A percentile compares a stretch with the other conserved stretches of the same genome.
Conservation (phyloP, 2,113 vertebrate genomes). For the Ochotona princeps region DNA sequence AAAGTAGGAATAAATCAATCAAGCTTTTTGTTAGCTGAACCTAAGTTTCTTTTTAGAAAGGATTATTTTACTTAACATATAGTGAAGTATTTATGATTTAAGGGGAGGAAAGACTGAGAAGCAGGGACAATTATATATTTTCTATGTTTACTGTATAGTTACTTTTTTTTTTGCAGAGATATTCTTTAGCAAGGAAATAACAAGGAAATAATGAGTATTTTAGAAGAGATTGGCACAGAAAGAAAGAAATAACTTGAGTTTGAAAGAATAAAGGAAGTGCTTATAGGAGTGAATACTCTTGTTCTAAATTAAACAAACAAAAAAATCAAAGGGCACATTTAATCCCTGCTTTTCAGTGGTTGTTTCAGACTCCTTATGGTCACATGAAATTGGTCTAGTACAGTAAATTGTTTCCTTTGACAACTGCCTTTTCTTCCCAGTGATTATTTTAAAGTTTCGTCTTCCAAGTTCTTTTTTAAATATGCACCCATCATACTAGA, state of each 20-base stretch:
- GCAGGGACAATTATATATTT: neutral
- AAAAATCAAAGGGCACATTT: slow-evolving; percentile 77
- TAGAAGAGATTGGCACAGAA: slow-evolving; percentile 52
- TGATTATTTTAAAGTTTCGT: slow-evolving; percentile 83
- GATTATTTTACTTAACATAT: slow-evolving; percentile 23
- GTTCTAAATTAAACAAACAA: slow-evolving; percentile 72
- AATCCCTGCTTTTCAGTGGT: slow-evolving; percentile 81
- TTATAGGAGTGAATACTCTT: slow-evolving; percentile 68
- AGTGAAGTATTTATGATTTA: slow-evolving; percentile 14
- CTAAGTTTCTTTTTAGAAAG: slow-evolving; percentile 16
- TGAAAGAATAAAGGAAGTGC: slow-evolving; percentile 62
- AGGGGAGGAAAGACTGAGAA: neutral
- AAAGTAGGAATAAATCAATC: neutral
- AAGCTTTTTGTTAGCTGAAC: neutral
- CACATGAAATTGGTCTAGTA: slow-evolving; percentile 81
- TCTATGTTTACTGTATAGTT: neutral
- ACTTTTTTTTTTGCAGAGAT: slow-evolving; percentile 31
- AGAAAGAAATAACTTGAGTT: slow-evolving; percentile 50
- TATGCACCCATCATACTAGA: slow-evolving; percentile 85
- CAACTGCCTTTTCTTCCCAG: slow-evolving; percentile 79
- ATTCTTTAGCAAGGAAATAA: slow-evolving; percentile 13
- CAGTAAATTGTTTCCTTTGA: slow-evolving; percentile 85
- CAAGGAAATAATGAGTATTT: slow-evolving; percentile 44
- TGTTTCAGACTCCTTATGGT: slow-evolving; percentile 73
- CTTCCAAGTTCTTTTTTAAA: slow-evolving; percentile 88